A percentile compares a stretch with the other conserved stretches of the same genome.
Conservation (phyloP, 2,113 vertebrate genomes). For the Ammodytes dubius region DNA sequence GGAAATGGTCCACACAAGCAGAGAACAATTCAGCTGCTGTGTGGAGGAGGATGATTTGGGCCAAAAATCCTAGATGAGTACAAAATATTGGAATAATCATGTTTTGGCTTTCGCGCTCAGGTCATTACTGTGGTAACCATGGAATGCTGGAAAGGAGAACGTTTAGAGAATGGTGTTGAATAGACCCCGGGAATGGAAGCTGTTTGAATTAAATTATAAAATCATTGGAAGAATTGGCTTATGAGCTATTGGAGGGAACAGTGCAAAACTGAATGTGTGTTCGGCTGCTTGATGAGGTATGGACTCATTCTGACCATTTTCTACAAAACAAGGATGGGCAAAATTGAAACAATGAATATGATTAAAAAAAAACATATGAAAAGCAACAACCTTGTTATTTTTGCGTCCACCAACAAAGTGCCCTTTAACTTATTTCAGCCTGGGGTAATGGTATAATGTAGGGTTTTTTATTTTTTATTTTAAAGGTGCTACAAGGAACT, state of each 20-base stretch:
- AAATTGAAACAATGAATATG: neutral
- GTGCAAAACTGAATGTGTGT: neutral
- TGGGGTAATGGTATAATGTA: no score
- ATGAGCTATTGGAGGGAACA: neutral
- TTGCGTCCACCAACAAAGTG: neutral
- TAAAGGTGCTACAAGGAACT: no score
- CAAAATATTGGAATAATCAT: constrained; percentile 58
- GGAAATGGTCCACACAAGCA: constrained; percentile 42
- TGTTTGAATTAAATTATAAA: constrained; percentile 18
- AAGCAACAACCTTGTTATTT: neutral
- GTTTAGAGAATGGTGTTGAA: constrained; percentile 41
- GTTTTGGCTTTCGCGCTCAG: constrained; percentile 24
- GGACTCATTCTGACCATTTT: neutral
- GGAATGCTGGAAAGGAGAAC: constrained; percentile 29
- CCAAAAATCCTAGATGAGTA: constrained; percentile 38
- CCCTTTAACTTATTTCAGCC: neutral
- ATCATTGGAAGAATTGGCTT: constrained; percentile 15
- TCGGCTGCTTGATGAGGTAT: neutral
- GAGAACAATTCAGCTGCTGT: constrained; percentile 36
- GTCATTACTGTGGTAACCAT: constrained; percentile 46
- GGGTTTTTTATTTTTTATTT: no score
- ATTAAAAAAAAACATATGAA: neutral
- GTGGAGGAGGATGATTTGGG: neutral
- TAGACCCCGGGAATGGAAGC: constrained; percentile 7
- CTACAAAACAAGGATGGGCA: neutral